Percentiles rank a stretch among this genome's conserved stretches.
Conservation (phyloP, 2,888 invertebrate species). For the Blastobasis lacticolella region DNA sequence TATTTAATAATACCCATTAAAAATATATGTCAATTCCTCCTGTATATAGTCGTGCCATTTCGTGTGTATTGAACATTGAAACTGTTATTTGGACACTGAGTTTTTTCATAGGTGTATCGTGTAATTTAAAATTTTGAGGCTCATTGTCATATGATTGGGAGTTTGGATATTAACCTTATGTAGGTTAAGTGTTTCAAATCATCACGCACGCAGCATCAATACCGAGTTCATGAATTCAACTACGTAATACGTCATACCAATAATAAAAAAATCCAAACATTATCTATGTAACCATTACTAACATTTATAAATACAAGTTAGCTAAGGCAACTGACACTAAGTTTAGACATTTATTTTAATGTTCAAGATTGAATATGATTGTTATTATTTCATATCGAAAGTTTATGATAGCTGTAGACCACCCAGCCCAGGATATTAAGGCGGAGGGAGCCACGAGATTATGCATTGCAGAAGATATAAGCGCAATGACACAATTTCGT, state of each 20-base stretch:
- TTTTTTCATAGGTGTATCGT: conserved; percentile 42
- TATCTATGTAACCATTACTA: conserved; percentile 5
- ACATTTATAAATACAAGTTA: not conserved
- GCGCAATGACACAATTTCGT: no score
- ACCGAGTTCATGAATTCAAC: no score
- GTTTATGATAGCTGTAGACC: no score
- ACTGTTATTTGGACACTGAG: conserved; percentile 22
- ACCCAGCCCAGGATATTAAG: no score
- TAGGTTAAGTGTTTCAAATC: no score
- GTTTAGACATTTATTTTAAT: conserved; percentile 29
- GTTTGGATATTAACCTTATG: no score
- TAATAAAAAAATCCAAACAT: not conserved
- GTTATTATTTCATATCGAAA: conserved; percentile 31
- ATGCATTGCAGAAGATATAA: no score
- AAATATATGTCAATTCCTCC: conserved; percentile 63
- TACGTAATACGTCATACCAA: no score
- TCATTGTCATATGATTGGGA: conserved; percentile 8
- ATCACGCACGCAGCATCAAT: no score
- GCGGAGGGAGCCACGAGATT: no score
- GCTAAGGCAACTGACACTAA: conserved; percentile 5
- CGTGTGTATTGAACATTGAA: conserved; percentile 40
- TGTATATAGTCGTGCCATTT: conserved; percentile 71
- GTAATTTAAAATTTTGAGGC: conserved; percentile 28
- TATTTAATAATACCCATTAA: not conserved
- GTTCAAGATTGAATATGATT: conserved; percentile 43